Evolutionary conservation across 2,797 vertebrate genomes (phyloP).

Genomic region (Lagorchestes hirsutus): DNA sequence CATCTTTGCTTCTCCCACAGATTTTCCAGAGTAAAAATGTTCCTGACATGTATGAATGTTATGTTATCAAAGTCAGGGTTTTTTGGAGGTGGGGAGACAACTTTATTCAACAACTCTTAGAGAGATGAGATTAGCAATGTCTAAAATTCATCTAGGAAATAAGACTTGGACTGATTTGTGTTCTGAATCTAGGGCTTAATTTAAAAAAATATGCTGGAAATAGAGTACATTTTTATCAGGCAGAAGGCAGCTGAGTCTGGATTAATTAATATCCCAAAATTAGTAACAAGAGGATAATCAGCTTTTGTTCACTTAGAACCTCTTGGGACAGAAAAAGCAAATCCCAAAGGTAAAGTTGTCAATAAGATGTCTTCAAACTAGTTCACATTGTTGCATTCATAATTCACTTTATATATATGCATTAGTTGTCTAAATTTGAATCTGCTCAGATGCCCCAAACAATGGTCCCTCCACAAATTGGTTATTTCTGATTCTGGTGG

Average conservation of each 20-base stretch:
- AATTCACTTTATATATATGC: neutral
- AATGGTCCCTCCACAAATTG: neutral
- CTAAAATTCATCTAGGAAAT: neutral
- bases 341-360: neutral
- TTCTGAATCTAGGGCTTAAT: constrained; percentile 48
- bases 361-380: neutral
- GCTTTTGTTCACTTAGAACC: constrained; percentile 29
- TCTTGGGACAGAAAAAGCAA: neutral
- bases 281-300: neutral
- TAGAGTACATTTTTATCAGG: neutral
- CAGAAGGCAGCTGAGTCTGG: neutral
- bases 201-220: neutral
- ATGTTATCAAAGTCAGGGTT: neutral
- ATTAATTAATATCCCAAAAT: constrained; percentile 14
- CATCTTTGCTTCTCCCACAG: neutral
- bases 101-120: constrained; percentile 28
- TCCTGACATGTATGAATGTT: neutral
- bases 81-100: neutral
- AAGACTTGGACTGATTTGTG: neutral
- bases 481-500: neutral
- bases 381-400: neutral
- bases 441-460: neutral
- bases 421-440: neutral
- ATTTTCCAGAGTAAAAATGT: constrained; percentile 25
- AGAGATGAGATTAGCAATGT: neutral